Evolutionary conservation across 2,113 vertebrate genomes (phyloP), one percentile per base, ranked within the genome.

Genomic region (Xiphophorus couchianus): DNA sequence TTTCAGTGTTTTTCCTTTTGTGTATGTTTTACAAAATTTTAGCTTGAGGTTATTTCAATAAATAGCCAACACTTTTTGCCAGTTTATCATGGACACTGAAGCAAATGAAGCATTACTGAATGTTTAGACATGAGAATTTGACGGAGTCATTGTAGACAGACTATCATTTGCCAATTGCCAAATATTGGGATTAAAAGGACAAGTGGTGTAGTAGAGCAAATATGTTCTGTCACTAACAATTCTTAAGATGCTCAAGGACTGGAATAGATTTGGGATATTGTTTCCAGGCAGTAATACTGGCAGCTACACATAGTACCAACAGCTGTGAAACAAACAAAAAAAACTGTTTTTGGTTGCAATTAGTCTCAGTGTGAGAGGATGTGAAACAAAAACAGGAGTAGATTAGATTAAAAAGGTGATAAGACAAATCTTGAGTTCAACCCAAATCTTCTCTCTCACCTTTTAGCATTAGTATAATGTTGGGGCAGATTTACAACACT

Each of bases 401-500:
- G 74, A 85, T 89, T 83, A 87, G 76, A 83, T 80, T 33, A 71
- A 62, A 73, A 72, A 80, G 77, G 66, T 67, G 81, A 86, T 83
- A 82, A 84, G 78, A 66, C 48, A n/a, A 54, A 33, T 64, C 58
- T 64, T 77, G 62, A 84, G 67, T 85, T 80, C 71, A 42, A 74
- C 74, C 72, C 80, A 81, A 87, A 33, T 35, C 71, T 63, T 63
- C 33, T 75, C 67, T 73, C 72, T 71, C 78, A 64, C 83, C 84
- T 82, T 75, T 88, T 88, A 80, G 81, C 54, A 76, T 84, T 65
- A 83, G 69, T 39, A 82, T 84, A 80, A 88, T 77, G 81, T 54
- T 78, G 69, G 71, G 82, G 73, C 73, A 90, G 88, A 93, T 90
- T 93, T 90, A 91, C 84, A 79, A 72, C 51, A 3, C 78, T 74